Evolutionary conservation across 2,797 vertebrate species (phyloP), one percentile per base, ranked within the genome.

Genomic region (Nothura maculosa): DNA sequence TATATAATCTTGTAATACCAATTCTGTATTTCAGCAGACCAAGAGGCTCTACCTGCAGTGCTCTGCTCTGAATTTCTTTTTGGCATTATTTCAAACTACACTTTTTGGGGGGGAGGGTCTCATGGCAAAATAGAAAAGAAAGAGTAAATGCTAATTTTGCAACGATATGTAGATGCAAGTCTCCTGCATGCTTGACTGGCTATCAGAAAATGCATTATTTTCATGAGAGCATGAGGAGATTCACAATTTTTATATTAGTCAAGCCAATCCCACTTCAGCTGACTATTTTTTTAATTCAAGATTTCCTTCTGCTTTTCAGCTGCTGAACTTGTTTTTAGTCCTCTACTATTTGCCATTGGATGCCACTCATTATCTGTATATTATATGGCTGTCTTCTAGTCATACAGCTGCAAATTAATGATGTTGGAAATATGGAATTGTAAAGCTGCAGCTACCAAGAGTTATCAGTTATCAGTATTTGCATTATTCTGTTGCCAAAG

Each of bases 121-220:
- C 48, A 38, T 87, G 74, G 24, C 28, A 86, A 95, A 92, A 87
- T 4, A 66, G 36, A 89, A 92, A 74, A 92, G 14, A 30, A 75
- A 75, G 36, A 79, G 4, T 83, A 83, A 81, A 94, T 89, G 36
- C 12, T 89, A 89, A 77, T 95, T 91, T 95, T 91, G 54, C 32
- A 91, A 18, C 1, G 1, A 19, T 50, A 45, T 13, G 40, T 85
- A 93, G 66, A 79, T 79, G 22, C 28, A 52, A 87, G 32, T 36
- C 9, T 87, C 43, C 25, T 81, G 20, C 42, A 30, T 70, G 43
- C 43, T 87, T 79, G 58, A 4, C 14, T 89, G n/a, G 7, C 76
- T 81, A 77, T 77, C 43, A 87, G 67, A 91, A 95, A 93, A 92
- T 50, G 27, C 36, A 6, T 93, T 77, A 6, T 86, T 90, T 91